phyloP scores from a whole-genome alignment of 2,888 invertebrate genomes.

The Parelbella ahira region DNA sequence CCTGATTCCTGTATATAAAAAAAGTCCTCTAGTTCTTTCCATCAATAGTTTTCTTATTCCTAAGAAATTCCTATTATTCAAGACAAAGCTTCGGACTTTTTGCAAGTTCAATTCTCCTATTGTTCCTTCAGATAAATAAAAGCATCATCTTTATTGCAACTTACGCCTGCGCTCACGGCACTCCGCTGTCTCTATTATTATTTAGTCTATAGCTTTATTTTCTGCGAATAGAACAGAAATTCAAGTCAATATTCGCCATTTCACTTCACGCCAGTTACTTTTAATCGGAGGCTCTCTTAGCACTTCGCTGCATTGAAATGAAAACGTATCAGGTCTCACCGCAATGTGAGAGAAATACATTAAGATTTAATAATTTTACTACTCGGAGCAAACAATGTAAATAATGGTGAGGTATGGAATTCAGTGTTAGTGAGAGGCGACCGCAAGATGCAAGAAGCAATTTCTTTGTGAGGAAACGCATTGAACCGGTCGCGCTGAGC shows the following conservation, averaged over 20 bases:
- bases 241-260: too few species aligned
- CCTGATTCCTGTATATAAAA: too few species aligned
- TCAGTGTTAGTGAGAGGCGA: constrained; percentile 7
- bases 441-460: constrained; percentile 20
- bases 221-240: constrained; percentile 36
- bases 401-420: constrained; percentile 16
- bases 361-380: too few species aligned
- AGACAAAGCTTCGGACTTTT: background rate
- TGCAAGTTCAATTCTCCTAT: constrained; percentile 10
- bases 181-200: constrained; percentile 46
- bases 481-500: constrained; percentile 33
- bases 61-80: background rate
- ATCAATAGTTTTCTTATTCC: too few species aligned
- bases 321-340: background rate
- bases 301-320: constrained; percentile 3
- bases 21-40: too few species aligned
- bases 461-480: constrained; percentile 22
- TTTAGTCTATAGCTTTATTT: constrained; percentile 63
- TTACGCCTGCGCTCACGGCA: constrained; percentile 40
- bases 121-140: constrained; percentile 17
- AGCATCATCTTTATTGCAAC: constrained; percentile 34
- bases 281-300: constrained; percentile 9
- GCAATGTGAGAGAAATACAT: background rate
- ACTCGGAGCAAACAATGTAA: too few species aligned
- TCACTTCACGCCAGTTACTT: constrained; percentile 9